Evolutionary conservation across 2,113 vertebrate genomes (phyloP), one percentile per base, ranked within the genome.

Genomic region (Ptychochromis oligacanthus): DNA sequence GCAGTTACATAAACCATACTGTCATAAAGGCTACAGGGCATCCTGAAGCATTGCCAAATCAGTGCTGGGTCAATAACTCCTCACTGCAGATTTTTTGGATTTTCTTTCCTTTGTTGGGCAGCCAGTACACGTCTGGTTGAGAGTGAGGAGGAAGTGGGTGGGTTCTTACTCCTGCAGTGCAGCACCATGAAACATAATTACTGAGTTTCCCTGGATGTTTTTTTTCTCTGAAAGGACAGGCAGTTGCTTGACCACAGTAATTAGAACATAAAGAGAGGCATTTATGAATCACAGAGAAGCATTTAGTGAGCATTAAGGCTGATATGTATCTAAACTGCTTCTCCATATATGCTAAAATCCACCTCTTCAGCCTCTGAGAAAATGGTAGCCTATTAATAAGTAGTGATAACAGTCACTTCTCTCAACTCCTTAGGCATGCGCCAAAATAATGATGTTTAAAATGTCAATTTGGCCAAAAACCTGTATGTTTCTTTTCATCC

Each of bases 1-100:
- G 88, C 87, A 84, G 89, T 94, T 94, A 94, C 92, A 92, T 94
- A 94, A 93, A 93, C 79, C 88, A 90, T 88, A 88, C 85, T 88
- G 91, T 91, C 93, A 92, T 90, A 77, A 86, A 76, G 83, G 89
- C 91, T 83, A 77, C 85, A 80, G 90, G 93, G 87, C 79, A 54
- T 77, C 49, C 58, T 90, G 89, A 92, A 92, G 87, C 80, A 78
- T 61, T 83, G 87, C 83, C 89, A 91, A 89, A 93, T 89, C 89
- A 87, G 89, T 89, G 87, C 89, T 84, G 87, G 92, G 89, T 94
- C 93, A 93, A 91, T 88, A 92, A 89, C 83, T 89, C 87, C 58
- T 62, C 40, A 34, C 86, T 87, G 86, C 76, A 84, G 75, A 83
- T 80, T 85, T 91, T 84, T 90, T 82, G 26, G 56, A 72, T 88